These are phyloP conservation scores for Drosophila meridionalis DNA, from an alignment of 2,888 invertebrate species.

Conservation along the genomic window DNA sequence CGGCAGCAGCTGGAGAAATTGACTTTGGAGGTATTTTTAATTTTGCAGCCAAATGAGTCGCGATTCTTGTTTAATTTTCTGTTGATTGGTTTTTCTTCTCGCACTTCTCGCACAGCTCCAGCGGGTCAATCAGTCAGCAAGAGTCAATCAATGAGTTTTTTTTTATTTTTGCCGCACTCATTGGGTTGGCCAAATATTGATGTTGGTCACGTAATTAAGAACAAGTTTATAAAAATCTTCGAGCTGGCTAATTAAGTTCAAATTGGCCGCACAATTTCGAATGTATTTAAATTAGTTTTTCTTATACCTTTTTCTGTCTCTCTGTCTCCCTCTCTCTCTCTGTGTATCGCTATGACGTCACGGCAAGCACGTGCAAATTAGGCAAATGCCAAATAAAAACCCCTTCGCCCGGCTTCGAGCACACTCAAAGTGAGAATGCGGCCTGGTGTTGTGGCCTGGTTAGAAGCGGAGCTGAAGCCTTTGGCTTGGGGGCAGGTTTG, in stretches of 20 bases:
- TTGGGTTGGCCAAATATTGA: constrained; percentile 38
- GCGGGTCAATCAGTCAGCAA: constrained; percentile 13
- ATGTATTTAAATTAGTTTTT: constrained; percentile 44
- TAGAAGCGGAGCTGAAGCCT: not conserved
- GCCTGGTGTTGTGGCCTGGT: constrained; percentile 35
- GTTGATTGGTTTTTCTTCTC: constrained; percentile 66
- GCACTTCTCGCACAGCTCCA: constrained; percentile 14
- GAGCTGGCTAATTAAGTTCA: constrained; percentile 66
- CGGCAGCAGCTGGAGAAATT: constrained; percentile 37
- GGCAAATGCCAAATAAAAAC: constrained; percentile 12
- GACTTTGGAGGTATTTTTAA: constrained; percentile 67
- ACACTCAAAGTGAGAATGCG: constrained; percentile 64
- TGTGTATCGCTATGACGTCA: constrained; percentile 8
- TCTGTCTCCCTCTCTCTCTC: not conserved
- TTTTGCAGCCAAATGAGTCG: constrained; percentile 68
- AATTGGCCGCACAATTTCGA: constrained; percentile 64
- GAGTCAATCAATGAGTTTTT: constrained; percentile 28
- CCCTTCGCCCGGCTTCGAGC: constrained; percentile 21
- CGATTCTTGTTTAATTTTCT: constrained; percentile 65
- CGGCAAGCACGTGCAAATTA: constrained; percentile 54
- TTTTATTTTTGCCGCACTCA: constrained; percentile 20
- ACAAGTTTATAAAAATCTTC: constrained; percentile 70
- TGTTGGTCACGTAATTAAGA: constrained; percentile 72
- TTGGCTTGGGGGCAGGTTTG: constrained; percentile 31
- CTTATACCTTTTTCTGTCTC: constrained; percentile 9